These are phyloP conservation scores for Junonia oenone DNA, from an alignment of 2,888 invertebrate species.

Conservation along the genomic window DNA sequence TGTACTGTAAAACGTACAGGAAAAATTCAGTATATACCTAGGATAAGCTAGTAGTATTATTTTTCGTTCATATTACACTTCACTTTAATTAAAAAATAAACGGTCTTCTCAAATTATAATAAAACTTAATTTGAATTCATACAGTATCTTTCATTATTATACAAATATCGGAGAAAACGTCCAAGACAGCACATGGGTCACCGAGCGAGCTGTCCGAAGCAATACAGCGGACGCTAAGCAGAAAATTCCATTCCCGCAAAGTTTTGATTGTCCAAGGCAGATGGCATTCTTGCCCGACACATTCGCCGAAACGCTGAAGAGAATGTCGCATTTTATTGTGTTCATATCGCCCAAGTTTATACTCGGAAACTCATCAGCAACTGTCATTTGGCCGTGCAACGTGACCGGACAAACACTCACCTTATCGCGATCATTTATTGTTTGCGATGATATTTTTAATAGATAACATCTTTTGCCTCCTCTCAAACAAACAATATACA, in stretches of 20 bases:
- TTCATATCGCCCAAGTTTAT: slow-evolving; percentile 61
- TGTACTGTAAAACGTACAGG: no score
- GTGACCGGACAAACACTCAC: slow-evolving; percentile 24
- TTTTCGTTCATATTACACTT: no score
- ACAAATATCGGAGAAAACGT: slow-evolving; percentile 30
- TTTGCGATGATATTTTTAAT: slow-evolving; percentile 4
- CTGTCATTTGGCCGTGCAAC: slow-evolving; percentile 46
- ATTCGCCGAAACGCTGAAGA: slow-evolving; percentile 61
- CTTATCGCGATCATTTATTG: slow-evolving; percentile 19
- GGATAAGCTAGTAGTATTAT: no score
- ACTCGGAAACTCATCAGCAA: slow-evolving; percentile 53
- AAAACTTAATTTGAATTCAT: not conserved
- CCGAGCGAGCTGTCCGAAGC: slow-evolving; percentile 47
- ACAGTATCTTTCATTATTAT: not conserved
- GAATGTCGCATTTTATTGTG: slow-evolving; percentile 68
- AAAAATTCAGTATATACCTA: not conserved
- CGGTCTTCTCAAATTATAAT: not conserved
- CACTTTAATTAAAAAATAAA: not conserved
- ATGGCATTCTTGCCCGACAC: slow-evolving; percentile 73
- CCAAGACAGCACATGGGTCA: slow-evolving; percentile 39
- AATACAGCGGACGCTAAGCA: slow-evolving; percentile 68
- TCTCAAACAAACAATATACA: not conserved
- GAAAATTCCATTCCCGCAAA: slow-evolving; percentile 73
- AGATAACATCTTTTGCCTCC: not conserved
- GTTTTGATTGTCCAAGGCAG: slow-evolving; percentile 79